phyloP scores from a whole-genome alignment of 2,797 vertebrate species.

The Ctenosaura bakeri region DNA sequence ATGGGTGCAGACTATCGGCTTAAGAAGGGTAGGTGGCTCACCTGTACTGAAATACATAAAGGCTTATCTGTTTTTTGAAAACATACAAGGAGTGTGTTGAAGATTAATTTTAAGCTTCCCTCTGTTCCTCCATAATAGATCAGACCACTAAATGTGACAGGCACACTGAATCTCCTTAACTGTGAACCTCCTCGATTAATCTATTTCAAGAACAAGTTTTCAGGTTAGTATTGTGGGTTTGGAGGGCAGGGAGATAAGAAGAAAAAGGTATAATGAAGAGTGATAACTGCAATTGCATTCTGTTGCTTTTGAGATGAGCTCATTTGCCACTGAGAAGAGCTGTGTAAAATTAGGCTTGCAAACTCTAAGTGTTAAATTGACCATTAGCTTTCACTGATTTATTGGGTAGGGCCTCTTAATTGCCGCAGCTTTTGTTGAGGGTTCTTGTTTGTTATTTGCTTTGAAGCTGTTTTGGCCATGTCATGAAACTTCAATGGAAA shows the following conservation, averaged over 20 bases:
- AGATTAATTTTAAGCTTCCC: constrained; percentile 43
- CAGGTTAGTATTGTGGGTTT: constrained; percentile 72
- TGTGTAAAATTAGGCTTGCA: not conserved
- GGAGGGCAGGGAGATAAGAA: not conserved
- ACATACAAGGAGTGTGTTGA: not conserved
- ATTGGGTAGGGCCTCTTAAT: not conserved
- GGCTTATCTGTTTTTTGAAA: constrained; percentile 15
- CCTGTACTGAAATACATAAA: not conserved
- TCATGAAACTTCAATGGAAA: not conserved
- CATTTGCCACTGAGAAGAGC: constrained; percentile 1
- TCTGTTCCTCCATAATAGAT: constrained; percentile 81
- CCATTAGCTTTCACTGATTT: not conserved
- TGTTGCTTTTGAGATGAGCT: not conserved
- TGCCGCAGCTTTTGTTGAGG: not conserved
- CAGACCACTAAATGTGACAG: constrained; percentile 90
- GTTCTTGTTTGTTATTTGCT: not conserved
- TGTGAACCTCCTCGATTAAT: constrained; percentile 92
- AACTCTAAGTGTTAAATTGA: not conserved
- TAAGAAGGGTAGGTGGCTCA: constrained; percentile 86
- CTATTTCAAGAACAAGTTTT: constrained; percentile 91
- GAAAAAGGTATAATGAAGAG: not conserved
- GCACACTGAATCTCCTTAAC: constrained; percentile 91
- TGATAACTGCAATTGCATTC: not conserved
- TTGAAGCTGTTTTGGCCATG: not conserved
- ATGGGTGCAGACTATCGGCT: constrained; percentile 96